Conservation (phyloP, 2,888 invertebrate species). For the Chironomus tentans region DNA sequence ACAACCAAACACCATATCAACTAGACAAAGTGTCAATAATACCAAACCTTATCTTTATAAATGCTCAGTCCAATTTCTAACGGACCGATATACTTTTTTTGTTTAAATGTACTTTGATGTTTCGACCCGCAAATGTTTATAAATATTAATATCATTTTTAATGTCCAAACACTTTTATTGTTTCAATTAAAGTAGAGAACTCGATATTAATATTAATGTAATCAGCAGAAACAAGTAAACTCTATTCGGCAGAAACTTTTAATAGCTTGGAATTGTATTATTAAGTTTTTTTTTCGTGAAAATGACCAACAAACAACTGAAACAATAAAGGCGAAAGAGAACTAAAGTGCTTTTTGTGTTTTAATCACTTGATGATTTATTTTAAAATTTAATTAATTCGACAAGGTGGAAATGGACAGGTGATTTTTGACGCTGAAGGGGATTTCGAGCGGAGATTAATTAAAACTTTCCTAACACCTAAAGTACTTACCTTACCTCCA, state of each 20-base stretch:
- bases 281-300: background rate
- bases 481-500: background rate
- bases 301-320: background rate
- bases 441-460: slow-evolving; percentile 12
- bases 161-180: slow-evolving; percentile 24
- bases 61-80: background rate
- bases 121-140: background rate
- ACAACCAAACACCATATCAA: too few relatives aligned
- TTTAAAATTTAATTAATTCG: slow-evolving; percentile 24
- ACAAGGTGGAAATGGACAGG: slow-evolving; percentile 27
- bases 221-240: slow-evolving; percentile 20
- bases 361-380: slow-evolving; percentile 25
- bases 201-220: slow-evolving; percentile 26
- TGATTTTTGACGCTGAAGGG: slow-evolving; percentile 2
- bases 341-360: slow-evolving; percentile 11
- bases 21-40: too few relatives aligned
- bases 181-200: slow-evolving; percentile 25
- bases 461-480: slow-evolving; percentile 26
- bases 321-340: background rate
- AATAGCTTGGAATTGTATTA: background rate
- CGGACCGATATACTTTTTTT: background rate
- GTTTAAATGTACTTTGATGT: too few relatives aligned
- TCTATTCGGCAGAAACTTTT: background rate
- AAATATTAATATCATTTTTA: background rate
- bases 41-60: too few relatives aligned